These are phyloP conservation scores for Hypena proboscidalis DNA, from an alignment of 2,888 invertebrate species.

Conservation along the genomic window DNA sequence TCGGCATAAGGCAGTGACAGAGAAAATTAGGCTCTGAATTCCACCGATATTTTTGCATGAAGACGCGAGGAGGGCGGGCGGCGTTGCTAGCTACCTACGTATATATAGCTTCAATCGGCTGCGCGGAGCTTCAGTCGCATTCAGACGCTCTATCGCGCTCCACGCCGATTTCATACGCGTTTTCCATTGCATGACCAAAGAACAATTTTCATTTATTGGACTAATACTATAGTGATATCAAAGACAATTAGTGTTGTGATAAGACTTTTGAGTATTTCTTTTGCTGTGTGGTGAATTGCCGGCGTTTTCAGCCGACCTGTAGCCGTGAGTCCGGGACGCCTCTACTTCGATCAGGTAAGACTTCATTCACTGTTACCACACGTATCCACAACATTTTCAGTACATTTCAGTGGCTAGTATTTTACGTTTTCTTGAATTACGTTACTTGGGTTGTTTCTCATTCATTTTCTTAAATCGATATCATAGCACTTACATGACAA, in stretches of 20 bases:
- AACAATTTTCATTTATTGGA: constrained; percentile 34
- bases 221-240: constrained; percentile 52
- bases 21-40: constrained; percentile 80
- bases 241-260: constrained; percentile 56
- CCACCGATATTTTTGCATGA: constrained; percentile 81
- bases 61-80: constrained; percentile 73
- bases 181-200: constrained; percentile 27
- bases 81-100: constrained; percentile 56
- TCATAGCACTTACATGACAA: too few species aligned
- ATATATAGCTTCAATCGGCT: constrained; percentile 71
- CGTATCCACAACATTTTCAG: neutral
- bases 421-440: too few species aligned
- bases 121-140: constrained; percentile 78
- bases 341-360: constrained; percentile 46
- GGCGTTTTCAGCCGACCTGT: constrained; percentile 40
- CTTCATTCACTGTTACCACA: constrained; percentile 36
- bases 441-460: too few species aligned
- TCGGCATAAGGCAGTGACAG: constrained; percentile 77
- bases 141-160: constrained; percentile 50
- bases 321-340: constrained; percentile 37
- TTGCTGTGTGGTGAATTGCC: constrained; percentile 44
- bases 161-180: constrained; percentile 44
- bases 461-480: too few species aligned
- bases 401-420: neutral
- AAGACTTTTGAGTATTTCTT: constrained; percentile 41